Conservation (phyloP, 2,113 vertebrate species). For the Nothocercus julius region DNA sequence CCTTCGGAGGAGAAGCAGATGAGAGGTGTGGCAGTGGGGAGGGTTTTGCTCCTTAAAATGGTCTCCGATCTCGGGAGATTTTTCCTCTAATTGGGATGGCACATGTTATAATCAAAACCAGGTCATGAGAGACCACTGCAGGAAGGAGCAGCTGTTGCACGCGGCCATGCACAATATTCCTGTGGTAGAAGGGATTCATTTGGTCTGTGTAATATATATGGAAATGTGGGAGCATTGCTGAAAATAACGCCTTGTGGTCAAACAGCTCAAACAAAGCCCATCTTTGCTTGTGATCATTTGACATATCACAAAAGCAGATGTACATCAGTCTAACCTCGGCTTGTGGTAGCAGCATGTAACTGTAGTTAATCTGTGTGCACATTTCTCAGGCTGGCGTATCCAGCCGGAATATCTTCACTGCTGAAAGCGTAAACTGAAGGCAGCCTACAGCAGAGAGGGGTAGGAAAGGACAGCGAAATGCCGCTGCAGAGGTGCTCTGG, state of each 20-base stretch:
- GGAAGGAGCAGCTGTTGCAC: conserved; percentile 32
- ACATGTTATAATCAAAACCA: background rate
- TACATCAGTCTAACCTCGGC: background rate
- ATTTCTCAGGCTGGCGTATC: background rate
- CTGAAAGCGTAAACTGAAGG: background rate
- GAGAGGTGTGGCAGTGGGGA: background rate
- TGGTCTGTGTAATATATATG: conserved; percentile 1
- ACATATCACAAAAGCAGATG: too few species aligned
- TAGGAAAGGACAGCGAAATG: background rate
- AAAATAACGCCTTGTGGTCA: background rate
- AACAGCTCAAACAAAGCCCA: background rate
- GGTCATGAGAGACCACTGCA: background rate
- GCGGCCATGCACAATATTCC: background rate
- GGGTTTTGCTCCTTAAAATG: background rate
- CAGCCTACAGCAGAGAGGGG: background rate
- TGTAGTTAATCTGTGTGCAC: background rate
- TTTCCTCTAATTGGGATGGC: background rate
- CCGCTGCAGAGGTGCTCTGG: background rate
- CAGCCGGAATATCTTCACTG: background rate
- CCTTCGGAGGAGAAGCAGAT: background rate
- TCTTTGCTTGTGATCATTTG: too few species aligned
- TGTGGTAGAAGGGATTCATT: background rate
- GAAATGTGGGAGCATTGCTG: background rate
- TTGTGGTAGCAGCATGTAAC: background rate
- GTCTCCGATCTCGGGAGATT: background rate